Evolutionary conservation across 2,113 vertebrate species (phyloP).

Genomic region (Chaetodon auriga): DNA sequence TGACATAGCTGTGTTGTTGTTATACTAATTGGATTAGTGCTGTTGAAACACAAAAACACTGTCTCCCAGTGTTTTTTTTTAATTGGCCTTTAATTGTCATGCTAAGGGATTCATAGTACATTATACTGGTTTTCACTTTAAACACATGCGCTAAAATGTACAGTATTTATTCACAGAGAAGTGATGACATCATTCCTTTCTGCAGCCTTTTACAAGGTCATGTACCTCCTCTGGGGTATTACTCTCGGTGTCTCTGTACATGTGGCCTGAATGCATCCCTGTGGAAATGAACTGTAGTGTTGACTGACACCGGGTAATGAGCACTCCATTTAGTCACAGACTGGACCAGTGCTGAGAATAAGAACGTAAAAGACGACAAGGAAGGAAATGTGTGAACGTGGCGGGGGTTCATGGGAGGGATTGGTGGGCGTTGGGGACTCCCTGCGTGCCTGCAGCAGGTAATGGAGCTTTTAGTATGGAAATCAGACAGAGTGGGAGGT

Average conservation of each 20-base stretch:
- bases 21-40: background rate
- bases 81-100: background rate
- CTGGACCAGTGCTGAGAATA: slow-evolving; percentile 2
- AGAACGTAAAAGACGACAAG: slow-evolving; percentile 5
- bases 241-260: background rate
- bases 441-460: slow-evolving; percentile 55
- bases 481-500: slow-evolving; percentile 41
- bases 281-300: slow-evolving; percentile 26
- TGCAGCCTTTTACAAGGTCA: background rate
- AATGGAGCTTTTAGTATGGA: slow-evolving; percentile 78
- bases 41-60: background rate
- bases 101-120: background rate
- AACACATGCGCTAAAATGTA: background rate
- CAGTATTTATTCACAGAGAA: background rate
- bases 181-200: background rate
- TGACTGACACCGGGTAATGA: slow-evolving; percentile 48
- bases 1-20: background rate
- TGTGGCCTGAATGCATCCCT: slow-evolving; percentile 11
- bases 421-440: slow-evolving; percentile 30
- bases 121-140: background rate
- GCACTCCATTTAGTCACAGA: slow-evolving; percentile 32
- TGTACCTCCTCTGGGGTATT: background rate
- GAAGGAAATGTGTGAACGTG: background rate
- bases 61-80: background rate
- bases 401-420: slow-evolving; percentile 1